Evolutionary conservation across 1,140 invertebrate genomes (phyloP).

Genomic region (Scaptomyza graminum): DNA sequence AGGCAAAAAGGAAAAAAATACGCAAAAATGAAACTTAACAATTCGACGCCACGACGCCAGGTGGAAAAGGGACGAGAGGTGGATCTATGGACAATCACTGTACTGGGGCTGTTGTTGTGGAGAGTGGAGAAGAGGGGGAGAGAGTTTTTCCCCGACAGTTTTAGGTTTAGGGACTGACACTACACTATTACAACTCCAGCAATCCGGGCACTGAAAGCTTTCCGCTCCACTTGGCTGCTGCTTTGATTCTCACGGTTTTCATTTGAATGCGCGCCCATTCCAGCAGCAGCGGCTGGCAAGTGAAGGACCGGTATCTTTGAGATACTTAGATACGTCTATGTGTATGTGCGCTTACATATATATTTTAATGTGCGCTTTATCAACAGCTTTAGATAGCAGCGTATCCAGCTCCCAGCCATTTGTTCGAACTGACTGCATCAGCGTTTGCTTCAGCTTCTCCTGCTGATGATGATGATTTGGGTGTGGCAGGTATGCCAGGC

Average conservation of each 20-base stretch:
- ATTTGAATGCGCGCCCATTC: conserved; percentile 67
- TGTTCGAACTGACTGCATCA: conserved; percentile 57
- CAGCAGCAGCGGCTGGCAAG: conserved; percentile 11
- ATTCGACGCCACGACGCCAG: conserved; percentile 25
- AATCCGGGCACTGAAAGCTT: conserved; percentile 72
- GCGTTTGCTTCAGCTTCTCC: conserved; percentile 1
- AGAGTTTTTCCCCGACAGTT: conserved; percentile 32
- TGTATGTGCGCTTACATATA: conserved; percentile 35
- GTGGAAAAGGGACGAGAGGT: conserved; percentile 6
- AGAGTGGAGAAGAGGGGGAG: background rate
- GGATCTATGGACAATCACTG: conserved; percentile 60
- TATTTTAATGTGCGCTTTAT: conserved; percentile 80
- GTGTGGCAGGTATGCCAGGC: conserved; percentile 8
- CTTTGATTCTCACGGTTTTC: conserved; percentile 79
- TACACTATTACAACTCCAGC: conserved; percentile 7
- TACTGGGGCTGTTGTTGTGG: background rate
- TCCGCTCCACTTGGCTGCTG: conserved; percentile 76
- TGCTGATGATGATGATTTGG: conserved; percentile 10
- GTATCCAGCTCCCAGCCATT: conserved; percentile 43
- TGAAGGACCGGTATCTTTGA: conserved; percentile 53
- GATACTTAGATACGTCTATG: conserved; percentile 66
- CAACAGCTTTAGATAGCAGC: conserved; percentile 73
- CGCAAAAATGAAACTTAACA: conserved; percentile 67
- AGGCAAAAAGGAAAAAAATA: conserved; percentile 40
- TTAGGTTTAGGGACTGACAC: conserved; percentile 40